Conservation (phyloP, 1,140 invertebrate genomes). For the Stegodyphus mimosarum region DNA sequence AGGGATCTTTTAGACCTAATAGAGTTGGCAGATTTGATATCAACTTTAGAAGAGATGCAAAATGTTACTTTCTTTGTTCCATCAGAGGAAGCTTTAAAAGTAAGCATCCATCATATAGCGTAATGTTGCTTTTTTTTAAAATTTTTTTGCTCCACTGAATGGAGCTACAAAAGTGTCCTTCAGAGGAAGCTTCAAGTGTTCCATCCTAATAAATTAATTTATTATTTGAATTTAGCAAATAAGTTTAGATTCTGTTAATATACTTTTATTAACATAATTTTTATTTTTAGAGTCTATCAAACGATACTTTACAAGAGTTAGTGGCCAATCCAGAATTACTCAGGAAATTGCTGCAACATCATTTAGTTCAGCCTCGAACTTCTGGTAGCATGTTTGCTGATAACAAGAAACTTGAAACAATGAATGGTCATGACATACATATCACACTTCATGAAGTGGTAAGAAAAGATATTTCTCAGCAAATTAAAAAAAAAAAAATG, state of each 20-base stretch:
- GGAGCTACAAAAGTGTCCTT: too few species aligned
- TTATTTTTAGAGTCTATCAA: conserved; percentile 51
- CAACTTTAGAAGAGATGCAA: conserved; percentile 67
- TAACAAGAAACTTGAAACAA: conserved; percentile 70
- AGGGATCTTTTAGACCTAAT: conserved; percentile 69
- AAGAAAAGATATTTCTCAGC: conserved; percentile 8
- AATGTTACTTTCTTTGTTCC: conserved; percentile 73
- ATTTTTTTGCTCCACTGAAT: too few species aligned
- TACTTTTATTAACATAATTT: neutral
- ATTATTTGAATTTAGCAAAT: too few species aligned
- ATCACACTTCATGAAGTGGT: conserved; percentile 72
- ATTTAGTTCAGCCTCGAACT: conserved; percentile 71
- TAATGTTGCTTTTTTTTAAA: too few species aligned
- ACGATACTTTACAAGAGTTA: conserved; percentile 61
- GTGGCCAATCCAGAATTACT: conserved; percentile 69
- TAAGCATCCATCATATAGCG: conserved; percentile 25
- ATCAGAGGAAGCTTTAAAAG: conserved; percentile 69
- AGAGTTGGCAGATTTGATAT: conserved; percentile 67
- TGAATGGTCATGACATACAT: conserved; percentile 69
- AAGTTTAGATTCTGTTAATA: too few species aligned
- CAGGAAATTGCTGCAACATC: conserved; percentile 72
- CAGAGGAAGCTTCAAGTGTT: too few species aligned
- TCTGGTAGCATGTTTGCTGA: conserved; percentile 70
- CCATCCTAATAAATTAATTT: too few species aligned
- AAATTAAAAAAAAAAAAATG: neutral